Base-by-base conservation (phyloP, 2,888 invertebrate genomes). In the Xestoiulus laeticollis region DNA sequence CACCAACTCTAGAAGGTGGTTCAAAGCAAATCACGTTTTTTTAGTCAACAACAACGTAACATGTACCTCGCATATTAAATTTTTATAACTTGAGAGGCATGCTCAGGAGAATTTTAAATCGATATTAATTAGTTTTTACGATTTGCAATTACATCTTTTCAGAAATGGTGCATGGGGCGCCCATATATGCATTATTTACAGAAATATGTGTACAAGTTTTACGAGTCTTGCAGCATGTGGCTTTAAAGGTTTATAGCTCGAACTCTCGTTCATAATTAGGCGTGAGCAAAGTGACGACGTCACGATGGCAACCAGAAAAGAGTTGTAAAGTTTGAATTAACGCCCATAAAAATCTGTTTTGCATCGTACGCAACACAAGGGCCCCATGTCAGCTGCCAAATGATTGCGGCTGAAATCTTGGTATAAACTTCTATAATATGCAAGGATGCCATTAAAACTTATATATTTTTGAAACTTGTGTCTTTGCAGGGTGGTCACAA, bases 61-160 rank as follows among this genome's bases (percentile, higher is more conserved):
- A 26, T n/a, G n/a, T n/a, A n/a, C n/a, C 68, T 26, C 68, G 26
- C 68, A 68, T 68, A 68, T 68, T 68, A 68, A 68, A 68, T 68
- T 26, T 68, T 68, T 26, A 68, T 68, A 68, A 68, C 26, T 59
- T 6, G 16, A n/a, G n/a, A 10, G 26, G 68, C 68, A 68, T 68
- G 68, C 12, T 68, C 68, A 8, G 10, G 68, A 26, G 3, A 6
- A 2, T 68, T 26, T 26, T n/a, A 68, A 68, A 68, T 68, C 68
- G 68, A 68, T 68, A 68, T 68, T 68, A 68, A 68, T 68, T 68
- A 59, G 16, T 68, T 68, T 68, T 68, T 68, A 68, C 26, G 68
- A 26, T 68, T 68, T 68, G 68, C 68, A 68, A 68, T 68, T 68
- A 68, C 12, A 26, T 68, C 68, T 6, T 6, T 68, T 68, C 68